A percentile compares a stretch with the other conserved stretches of the same genome.
These are phyloP conservation scores for Drosophila mojavensis DNA, from an alignment of 1,140 invertebrate genomes.

Conservation along the genomic window DNA sequence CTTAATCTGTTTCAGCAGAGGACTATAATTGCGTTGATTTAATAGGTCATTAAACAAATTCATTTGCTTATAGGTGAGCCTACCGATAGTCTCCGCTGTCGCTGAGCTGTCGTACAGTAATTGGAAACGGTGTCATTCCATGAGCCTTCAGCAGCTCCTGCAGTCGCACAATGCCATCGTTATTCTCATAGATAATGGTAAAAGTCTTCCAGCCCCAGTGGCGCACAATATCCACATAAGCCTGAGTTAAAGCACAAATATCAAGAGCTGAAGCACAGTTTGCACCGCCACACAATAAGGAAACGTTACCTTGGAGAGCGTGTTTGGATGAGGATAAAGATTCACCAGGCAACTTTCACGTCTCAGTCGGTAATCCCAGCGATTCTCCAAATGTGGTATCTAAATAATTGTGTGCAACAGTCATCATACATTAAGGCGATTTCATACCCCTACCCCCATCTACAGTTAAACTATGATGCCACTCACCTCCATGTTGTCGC, in stretches of 20 bases:
- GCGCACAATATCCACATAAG: constrained; percentile 95
- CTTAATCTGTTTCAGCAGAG: constrained; percentile 95
- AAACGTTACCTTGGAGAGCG: constrained; percentile 90
- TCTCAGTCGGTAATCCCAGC: constrained; percentile 95
- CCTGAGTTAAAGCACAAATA: constrained; percentile 85
- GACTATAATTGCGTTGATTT: constrained; percentile 85
- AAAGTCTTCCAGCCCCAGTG: constrained; percentile 96
- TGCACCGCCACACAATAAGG: not conserved
- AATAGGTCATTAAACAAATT: not conserved
- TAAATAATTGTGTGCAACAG: constrained; percentile 41
- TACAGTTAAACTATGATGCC: not conserved
- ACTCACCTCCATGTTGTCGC: constrained; percentile 94
- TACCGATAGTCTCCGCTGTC: constrained; percentile 93
- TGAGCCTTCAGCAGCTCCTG: constrained; percentile 97
- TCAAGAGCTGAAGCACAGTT: constrained; percentile 22
- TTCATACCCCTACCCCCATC: not conserved
- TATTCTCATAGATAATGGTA: constrained; percentile 97
- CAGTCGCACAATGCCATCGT: constrained; percentile 95
- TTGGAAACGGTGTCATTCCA: constrained; percentile 91
- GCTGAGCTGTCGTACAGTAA: constrained; percentile 91
- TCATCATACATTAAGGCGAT: constrained; percentile 26
- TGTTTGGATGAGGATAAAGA: constrained; percentile 95
- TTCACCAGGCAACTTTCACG: constrained; percentile 96
- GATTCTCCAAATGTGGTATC: constrained; percentile 96
- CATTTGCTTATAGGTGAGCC: constrained; percentile 1